Evolutionary conservation across 2,888 invertebrate genomes (phyloP).

Genomic region (Salpingus planirostris): DNA sequence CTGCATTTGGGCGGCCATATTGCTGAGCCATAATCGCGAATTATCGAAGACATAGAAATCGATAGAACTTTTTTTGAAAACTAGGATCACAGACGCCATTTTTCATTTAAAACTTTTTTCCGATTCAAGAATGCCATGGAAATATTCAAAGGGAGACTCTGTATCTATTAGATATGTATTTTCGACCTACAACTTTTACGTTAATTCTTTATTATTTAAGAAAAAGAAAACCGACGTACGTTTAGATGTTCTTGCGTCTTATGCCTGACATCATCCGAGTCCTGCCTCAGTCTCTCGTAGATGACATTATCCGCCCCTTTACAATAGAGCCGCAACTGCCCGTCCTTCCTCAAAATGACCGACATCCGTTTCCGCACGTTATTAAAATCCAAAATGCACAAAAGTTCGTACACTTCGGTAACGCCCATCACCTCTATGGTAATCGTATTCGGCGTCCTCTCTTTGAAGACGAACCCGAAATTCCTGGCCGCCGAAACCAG

Average conservation of each 20-base stretch:
- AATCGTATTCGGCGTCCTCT: slow-evolving; percentile 85
- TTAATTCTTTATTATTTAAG: too few relatives aligned
- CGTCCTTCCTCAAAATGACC: slow-evolving; percentile 78
- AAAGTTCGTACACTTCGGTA: slow-evolving; percentile 83
- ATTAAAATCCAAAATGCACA: slow-evolving; percentile 98
- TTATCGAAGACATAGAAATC: too few relatives aligned
- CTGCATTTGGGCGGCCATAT: too few relatives aligned
- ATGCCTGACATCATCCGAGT: slow-evolving; percentile 66
- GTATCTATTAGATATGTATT: too few relatives aligned
- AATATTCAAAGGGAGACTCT: too few relatives aligned
- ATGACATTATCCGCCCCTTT: slow-evolving; percentile 99
- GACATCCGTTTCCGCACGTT: slow-evolving; percentile 99
- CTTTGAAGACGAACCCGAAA: slow-evolving; percentile 97
- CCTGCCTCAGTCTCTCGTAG: slow-evolving; percentile 79
- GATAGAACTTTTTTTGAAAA: too few relatives aligned
- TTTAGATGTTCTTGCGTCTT: slow-evolving; percentile 91
- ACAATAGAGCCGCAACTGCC: slow-evolving; percentile 81
- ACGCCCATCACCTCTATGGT: slow-evolving; percentile 77
- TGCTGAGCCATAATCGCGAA: too few relatives aligned
- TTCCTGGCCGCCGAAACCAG: slow-evolving; percentile 96
- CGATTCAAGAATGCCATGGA: not conserved
- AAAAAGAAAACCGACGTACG: slow-evolving; percentile 48
- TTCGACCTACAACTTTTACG: too few relatives aligned
- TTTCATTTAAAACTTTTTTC: not conserved
- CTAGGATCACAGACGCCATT: too few relatives aligned